phyloP scores from a whole-genome alignment of 2,888 invertebrate genomes.

The Morpho helenor region DNA sequence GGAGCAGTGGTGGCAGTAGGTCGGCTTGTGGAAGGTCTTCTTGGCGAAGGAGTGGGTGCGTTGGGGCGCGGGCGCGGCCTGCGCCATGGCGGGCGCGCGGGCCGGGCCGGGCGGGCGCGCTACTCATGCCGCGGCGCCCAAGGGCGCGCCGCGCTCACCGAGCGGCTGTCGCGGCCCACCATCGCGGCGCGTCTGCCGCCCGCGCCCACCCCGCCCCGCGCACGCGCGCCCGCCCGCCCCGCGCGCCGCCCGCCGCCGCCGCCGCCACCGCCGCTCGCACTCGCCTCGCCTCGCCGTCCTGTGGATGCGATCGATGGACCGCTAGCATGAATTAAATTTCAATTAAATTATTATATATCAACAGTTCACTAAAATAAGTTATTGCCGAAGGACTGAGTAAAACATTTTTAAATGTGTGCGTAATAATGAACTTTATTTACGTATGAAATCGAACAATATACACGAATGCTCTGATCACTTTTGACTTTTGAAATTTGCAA shows the following conservation, averaged over 20 bases:
- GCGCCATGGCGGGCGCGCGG: conserved; percentile 78
- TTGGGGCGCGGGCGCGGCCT: conserved; percentile 81
- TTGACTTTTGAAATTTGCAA: too few relatives aligned
- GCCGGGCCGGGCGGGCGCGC: conserved; percentile 76
- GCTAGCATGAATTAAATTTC: too few relatives aligned
- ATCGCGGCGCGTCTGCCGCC: conserved; percentile 77
- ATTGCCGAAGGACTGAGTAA: too few relatives aligned
- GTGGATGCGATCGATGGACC: not conserved
- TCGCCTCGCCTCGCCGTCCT: not conserved
- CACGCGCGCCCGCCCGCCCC: conserved; percentile 16
- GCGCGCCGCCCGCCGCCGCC: conserved; percentile 32
- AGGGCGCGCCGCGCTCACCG: conserved; percentile 78
- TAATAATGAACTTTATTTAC: too few relatives aligned
- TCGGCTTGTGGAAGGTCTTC: conserved; percentile 99
- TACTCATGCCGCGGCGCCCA: conserved; percentile 78
- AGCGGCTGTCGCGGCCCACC: conserved; percentile 80
- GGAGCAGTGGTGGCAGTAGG: conserved; percentile 99
- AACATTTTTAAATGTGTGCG: too few relatives aligned
- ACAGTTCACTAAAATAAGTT: too few relatives aligned
- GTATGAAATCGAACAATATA: too few relatives aligned
- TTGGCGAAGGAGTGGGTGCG: conserved; percentile 97
- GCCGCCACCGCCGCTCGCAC: conserved; percentile 29
- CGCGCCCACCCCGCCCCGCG: conserved; percentile 42
- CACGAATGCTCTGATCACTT: too few relatives aligned
- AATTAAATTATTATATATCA: too few relatives aligned